Evolutionary conservation across 1,140 invertebrate genomes (phyloP).

Genomic region (Scaptomyza pallida): DNA sequence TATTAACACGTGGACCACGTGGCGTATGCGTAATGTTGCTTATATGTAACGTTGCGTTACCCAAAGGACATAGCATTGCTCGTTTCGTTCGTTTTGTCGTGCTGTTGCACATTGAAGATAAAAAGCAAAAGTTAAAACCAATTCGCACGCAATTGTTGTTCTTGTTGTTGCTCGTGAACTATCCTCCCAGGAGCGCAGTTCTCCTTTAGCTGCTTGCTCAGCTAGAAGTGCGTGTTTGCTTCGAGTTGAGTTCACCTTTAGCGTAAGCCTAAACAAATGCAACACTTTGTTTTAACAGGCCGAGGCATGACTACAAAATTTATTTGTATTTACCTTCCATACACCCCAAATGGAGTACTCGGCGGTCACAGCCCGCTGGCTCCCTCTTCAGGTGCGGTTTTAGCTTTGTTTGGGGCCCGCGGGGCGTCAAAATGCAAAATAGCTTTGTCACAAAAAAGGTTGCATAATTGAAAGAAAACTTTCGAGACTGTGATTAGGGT

Average conservation of each 20-base stretch:
- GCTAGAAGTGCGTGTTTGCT: conserved; percentile 47
- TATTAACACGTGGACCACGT: conserved; percentile 41
- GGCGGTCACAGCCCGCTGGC: neutral
- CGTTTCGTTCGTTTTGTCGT: conserved; percentile 40
- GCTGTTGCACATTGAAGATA: conserved; percentile 70
- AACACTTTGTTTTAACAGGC: conserved; percentile 68
- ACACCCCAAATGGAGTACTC: neutral
- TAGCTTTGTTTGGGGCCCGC: conserved; percentile 42
- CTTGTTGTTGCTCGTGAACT: conserved; percentile 27
- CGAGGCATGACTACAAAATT: conserved; percentile 63
- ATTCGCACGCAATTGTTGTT: conserved; percentile 78
- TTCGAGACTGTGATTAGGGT: conserved; percentile 46
- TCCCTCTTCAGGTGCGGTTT: conserved; percentile 62
- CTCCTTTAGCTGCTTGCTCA: neutral
- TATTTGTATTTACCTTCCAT: conserved; percentile 65
- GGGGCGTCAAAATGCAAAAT: conserved; percentile 69
- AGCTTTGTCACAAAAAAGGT: conserved; percentile 30
- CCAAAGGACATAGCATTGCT: conserved; percentile 49
- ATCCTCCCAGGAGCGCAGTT: conserved; percentile 51
- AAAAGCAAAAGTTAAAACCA: conserved; percentile 82
- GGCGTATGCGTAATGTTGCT: conserved; percentile 71
- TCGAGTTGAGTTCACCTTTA: conserved; percentile 8
- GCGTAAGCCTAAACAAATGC: conserved; percentile 73
- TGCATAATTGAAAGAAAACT: conserved; percentile 56
- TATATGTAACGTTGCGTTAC: conserved; percentile 21